Conservation (phyloP, 2,797 vertebrate species). For the Bovichtus variegatus region DNA sequence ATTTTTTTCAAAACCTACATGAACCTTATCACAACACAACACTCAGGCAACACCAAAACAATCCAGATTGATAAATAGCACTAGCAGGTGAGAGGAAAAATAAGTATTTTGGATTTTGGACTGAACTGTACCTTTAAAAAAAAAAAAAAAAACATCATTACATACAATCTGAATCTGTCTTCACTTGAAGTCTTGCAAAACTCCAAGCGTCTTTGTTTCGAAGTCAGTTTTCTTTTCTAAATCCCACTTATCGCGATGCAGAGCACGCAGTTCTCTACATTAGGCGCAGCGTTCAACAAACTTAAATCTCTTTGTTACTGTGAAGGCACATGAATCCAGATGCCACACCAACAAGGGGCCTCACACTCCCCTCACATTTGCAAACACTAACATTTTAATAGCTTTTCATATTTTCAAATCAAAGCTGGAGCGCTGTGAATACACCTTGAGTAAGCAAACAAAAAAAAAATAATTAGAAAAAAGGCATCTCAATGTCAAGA, state of each 20-base stretch:
- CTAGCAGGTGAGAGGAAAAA: too few species aligned
- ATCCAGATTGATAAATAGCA: too few species aligned
- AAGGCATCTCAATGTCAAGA: background rate
- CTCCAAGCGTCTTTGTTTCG: background rate
- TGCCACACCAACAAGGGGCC: background rate
- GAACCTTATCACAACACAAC: too few species aligned
- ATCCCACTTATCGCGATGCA: background rate
- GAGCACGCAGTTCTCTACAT: background rate
- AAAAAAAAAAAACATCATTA: too few species aligned
- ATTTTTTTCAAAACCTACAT: too few species aligned
- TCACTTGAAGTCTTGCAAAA: background rate
- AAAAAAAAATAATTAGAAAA: background rate
- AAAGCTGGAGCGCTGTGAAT: background rate
- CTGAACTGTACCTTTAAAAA: too few species aligned
- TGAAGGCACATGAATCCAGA: background rate
- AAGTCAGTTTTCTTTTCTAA: background rate
- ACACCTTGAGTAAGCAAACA: background rate
- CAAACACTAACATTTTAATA: background rate
- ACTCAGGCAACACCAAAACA: too few species aligned
- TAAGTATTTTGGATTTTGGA: too few species aligned
- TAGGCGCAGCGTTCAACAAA: background rate
- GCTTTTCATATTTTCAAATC: background rate
- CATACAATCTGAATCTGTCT: background rate
- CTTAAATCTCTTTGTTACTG: background rate
- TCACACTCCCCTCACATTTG: background rate